These are phyloP conservation scores for Phaenicophaeus curvirostris DNA, from an alignment of 2,797 vertebrate species.

Conservation along the genomic window DNA sequence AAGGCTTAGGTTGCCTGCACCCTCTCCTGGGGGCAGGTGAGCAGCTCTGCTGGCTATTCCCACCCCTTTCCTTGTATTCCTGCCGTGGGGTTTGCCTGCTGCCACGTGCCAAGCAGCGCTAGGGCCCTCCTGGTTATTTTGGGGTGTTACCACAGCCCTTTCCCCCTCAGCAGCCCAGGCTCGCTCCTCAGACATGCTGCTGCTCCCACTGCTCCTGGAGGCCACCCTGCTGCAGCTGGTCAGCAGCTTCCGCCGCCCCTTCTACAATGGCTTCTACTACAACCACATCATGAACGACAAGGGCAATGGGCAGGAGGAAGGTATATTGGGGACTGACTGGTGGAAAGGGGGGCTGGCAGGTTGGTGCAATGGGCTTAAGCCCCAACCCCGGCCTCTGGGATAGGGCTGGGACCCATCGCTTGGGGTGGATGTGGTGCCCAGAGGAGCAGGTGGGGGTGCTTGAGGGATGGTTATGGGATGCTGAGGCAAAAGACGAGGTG, in stretches of 20 bases:
- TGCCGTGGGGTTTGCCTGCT: neutral
- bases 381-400: neutral
- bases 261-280: slow-evolving; percentile 90
- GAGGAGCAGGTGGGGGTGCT: fast-evolving
- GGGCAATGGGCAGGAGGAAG: slow-evolving; percentile 71
- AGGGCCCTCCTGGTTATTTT: neutral
- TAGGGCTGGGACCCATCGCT: neutral
- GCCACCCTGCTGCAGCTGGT: slow-evolving; percentile 60
- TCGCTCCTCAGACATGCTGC: slow-evolving; percentile 8
- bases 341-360: neutral
- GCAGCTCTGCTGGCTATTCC: neutral
- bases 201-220: slow-evolving; percentile 53
- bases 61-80: neutral
- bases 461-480: neutral
- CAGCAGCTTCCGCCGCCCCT: slow-evolving; percentile 53
- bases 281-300: slow-evolving; percentile 79
- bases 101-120: neutral
- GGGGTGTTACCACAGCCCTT: neutral
- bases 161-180: neutral
- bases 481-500: neutral
- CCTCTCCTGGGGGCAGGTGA: fast-evolving
- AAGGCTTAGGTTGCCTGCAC: neutral
- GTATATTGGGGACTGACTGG: slow-evolving; percentile 53
- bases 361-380: neutral
- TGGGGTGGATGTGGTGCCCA: too few species aligned